These are phyloP conservation scores for Parnassius orleans DNA, from an alignment of 2,888 invertebrate species.

Conservation along the genomic window DNA sequence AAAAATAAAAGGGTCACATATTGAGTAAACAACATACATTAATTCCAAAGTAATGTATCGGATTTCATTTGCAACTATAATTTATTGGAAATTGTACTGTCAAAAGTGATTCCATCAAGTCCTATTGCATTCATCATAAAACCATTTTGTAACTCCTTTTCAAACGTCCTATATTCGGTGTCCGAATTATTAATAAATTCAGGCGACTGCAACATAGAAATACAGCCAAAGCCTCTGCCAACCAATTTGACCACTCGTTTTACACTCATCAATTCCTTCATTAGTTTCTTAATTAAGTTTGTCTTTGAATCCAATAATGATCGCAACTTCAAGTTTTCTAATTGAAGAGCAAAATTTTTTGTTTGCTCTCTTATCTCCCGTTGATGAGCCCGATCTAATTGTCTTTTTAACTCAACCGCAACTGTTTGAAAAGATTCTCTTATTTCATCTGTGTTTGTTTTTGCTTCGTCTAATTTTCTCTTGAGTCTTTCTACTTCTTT, in stretches of 20 bases:
- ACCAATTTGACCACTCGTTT: conserved; percentile 55
- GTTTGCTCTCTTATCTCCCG: conserved; percentile 51
- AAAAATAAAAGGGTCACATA: too few relatives aligned
- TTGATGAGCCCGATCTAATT: conserved; percentile 48
- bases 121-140: conserved; percentile 35
- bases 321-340: conserved; percentile 66
- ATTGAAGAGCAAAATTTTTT: conserved; percentile 47
- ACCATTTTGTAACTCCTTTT: conserved; percentile 47
- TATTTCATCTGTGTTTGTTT: conserved; percentile 40
- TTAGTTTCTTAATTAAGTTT: conserved; percentile 50
- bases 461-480: conserved; percentile 45
- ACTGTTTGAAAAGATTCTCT: conserved; percentile 47
- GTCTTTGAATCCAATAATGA: conserved; percentile 54
- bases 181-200: conserved; percentile 43
- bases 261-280: conserved; percentile 53
- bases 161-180: conserved; percentile 54
- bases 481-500: conserved; percentile 47
- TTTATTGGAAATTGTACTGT: conserved; percentile 39
- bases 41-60: too few relatives aligned
- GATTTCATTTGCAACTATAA: neutral
- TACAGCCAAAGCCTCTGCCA: conserved; percentile 44
- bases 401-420: conserved; percentile 55
- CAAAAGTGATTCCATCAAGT: conserved; percentile 41
- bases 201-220: conserved; percentile 35
- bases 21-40: too few relatives aligned